Conservation (phyloP, 2,113 vertebrate genomes). For the Andinoacara biseriatus region DNA sequence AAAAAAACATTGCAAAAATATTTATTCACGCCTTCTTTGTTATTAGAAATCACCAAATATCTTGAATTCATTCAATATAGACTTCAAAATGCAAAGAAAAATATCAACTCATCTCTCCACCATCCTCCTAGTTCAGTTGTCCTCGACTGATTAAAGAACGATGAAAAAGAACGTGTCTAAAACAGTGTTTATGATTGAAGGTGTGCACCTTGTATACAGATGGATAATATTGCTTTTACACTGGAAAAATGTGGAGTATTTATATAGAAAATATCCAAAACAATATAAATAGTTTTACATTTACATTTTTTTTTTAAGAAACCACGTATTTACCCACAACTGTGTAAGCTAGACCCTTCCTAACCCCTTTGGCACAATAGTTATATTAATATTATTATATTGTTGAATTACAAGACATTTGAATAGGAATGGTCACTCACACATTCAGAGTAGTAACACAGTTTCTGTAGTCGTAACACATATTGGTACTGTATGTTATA, state of each 20-base stretch:
- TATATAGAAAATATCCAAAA: constrained; percentile 75
- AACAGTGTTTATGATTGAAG: constrained; percentile 28
- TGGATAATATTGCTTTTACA: constrained; percentile 81
- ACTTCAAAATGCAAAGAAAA: constrained; percentile 11
- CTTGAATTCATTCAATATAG: constrained; percentile 12
- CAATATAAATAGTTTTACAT: constrained; percentile 77
- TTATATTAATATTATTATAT: constrained; percentile 72
- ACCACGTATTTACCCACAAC: constrained; percentile 65
- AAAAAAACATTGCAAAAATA: not conserved
- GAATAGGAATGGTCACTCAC: constrained; percentile 73
- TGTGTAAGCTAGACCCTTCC: constrained; percentile 61
- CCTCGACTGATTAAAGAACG: constrained; percentile 11
- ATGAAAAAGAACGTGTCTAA: constrained; percentile 20
- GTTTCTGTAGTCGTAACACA: constrained; percentile 73
- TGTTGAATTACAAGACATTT: constrained; percentile 72
- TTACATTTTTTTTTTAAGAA: constrained; percentile 65
- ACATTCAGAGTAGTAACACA: constrained; percentile 76
- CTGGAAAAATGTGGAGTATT: constrained; percentile 74
- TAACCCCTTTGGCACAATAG: constrained; percentile 80
- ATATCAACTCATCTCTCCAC: not conserved
- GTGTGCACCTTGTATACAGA: constrained; percentile 56
- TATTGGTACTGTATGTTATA: constrained; percentile 70
- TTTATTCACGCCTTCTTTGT: not conserved
- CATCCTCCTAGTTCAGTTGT: constrained; percentile 3
- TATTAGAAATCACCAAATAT: constrained; percentile 15